Evolutionary conservation across 2,888 invertebrate species (phyloP), one percentile per base, ranked within the genome.

Genomic region (Leucophenga montana): DNA sequence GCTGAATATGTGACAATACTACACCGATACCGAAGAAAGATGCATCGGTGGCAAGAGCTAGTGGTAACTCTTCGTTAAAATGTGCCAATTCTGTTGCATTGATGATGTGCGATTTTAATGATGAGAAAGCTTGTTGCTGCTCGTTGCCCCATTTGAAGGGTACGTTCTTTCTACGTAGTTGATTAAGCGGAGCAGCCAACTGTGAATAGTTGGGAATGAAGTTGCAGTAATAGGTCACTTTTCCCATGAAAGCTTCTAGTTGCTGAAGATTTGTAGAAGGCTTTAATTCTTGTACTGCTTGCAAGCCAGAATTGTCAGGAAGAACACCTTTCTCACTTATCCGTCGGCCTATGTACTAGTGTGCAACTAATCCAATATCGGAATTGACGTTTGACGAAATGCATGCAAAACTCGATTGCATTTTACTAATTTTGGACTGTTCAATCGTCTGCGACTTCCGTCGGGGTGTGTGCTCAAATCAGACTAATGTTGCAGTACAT

Each of bases 191-290:
- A 83, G 75, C 73, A 53, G 84, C 27, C 39, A 81, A 16, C 59
- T 73, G 71, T 3, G 69, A 73, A 27, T 62, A 74, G 54, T 74
- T 72, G 11, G 68, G 68, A 44, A 73, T 70, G 39, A 66, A 75
- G 13, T 64, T 65, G 68, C 67, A 71, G 68, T 86, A 85, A 77
- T 84, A 86, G 70, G 83, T 81, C 22, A 85, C 74, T 16, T 85
- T 71, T 16, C 83, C 85, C 14, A 86, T 33, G 70, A 86, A 84
- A n/a, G 80, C 71, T 66, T 78, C 69, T 11, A 14, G 73, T 68
- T 70, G 66, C 48, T 72, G 67, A n/a, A 72, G 22, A 64, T 70
- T 53, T 44, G 9, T 44, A 22, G 67, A 48, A 9, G 50, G 70
- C 46, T 57, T 27, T n/a, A 70, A 22, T 20, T 18, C 14, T 59